Conservation (phyloP, 2,113 vertebrate species). For the Cranoglanis bouderius region DNA sequence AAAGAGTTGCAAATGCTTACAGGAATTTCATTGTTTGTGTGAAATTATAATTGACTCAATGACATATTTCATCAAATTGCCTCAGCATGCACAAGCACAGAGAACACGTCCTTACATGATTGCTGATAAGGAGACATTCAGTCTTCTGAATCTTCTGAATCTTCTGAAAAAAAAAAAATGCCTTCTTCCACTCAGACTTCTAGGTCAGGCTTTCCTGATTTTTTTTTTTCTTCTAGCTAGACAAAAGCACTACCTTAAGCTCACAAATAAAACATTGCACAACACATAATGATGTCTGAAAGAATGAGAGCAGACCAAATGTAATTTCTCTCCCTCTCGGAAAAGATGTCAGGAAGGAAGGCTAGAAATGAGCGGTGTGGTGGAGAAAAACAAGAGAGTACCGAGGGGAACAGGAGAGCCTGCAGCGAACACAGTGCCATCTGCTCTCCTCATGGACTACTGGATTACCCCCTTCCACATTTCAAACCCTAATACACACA, state of each 20-base stretch:
- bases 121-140: background rate
- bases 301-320: constrained; percentile 38
- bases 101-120: background rate
- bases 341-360: constrained; percentile 2
- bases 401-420: constrained; percentile 42
- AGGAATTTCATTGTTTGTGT: background rate
- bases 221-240: background rate
- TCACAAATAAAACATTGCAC: background rate
- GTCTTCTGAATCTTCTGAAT: no score
- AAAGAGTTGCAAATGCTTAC: background rate
- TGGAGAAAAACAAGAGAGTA: constrained; percentile 10
- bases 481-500: constrained; percentile 2
- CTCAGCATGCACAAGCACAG: background rate
- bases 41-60: background rate
- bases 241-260: background rate
- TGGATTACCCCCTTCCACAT: background rate
- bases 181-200: background rate
- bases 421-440: constrained; percentile 36
- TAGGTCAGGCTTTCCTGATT: background rate
- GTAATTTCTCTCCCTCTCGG: background rate
- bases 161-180: background rate
- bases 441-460: constrained; percentile 44
- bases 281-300: background rate
- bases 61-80: background rate
- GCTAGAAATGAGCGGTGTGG: constrained; percentile 7